Evolutionary conservation across 2,797 vertebrate species (phyloP).

Genomic region (Microtus californicus): DNA sequence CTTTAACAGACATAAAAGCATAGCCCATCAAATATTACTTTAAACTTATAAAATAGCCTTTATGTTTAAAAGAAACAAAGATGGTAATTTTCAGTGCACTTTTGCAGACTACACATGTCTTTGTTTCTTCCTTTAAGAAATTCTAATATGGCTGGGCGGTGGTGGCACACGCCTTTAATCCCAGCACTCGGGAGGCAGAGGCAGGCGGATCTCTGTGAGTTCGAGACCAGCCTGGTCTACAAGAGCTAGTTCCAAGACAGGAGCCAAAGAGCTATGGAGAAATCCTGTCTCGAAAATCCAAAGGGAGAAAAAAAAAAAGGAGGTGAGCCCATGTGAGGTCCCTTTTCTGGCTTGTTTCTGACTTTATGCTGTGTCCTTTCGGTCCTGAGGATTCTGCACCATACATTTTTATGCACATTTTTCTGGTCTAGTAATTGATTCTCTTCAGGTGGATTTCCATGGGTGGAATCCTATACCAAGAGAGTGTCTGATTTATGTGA

Average conservation of each 20-base stretch:
- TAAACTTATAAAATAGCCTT: conserved; percentile 55
- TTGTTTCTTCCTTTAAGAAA: background rate
- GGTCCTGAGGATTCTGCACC: conserved; percentile 5
- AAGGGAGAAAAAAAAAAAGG: too few species aligned
- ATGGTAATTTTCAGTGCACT: conserved; percentile 46
- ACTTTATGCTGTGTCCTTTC: background rate
- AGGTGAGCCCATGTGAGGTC: background rate
- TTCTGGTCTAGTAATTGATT: conserved; percentile 44
- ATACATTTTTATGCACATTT: background rate
- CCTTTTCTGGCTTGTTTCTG: conserved; percentile 15
- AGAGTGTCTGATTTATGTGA: background rate
- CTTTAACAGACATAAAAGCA: conserved; percentile 50
- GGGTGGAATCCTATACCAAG: background rate
- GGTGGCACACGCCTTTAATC: too few species aligned
- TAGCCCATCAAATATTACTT: conserved; percentile 48
- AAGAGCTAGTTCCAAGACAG: too few species aligned
- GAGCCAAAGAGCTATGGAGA: too few species aligned
- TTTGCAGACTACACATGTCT: conserved; percentile 45
- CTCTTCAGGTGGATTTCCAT: conserved; percentile 20
- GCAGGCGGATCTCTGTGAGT: too few species aligned
- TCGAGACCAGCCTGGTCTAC: too few species aligned
- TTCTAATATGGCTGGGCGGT: background rate
- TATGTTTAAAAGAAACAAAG: conserved; percentile 23
- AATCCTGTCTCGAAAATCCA: too few species aligned
- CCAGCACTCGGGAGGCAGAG: too few species aligned